Percentiles rank a stretch among this genome's conserved stretches.
phyloP scores from a whole-genome alignment of 2,113 vertebrate genomes.

The Prionailurus bengalensis region DNA sequence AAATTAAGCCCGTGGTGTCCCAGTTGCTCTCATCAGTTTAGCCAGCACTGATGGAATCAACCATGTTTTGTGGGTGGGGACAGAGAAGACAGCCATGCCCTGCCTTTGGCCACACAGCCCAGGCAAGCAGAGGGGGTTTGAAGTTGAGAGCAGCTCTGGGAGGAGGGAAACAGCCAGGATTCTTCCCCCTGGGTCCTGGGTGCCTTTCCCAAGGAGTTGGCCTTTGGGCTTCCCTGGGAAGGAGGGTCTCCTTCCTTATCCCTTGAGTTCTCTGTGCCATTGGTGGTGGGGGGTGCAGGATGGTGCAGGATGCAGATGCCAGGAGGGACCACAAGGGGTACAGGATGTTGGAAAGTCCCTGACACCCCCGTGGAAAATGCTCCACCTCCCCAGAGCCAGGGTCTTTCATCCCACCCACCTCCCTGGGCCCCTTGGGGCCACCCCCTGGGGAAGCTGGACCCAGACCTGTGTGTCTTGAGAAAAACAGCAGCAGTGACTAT shows the following conservation, averaged over 20 bases:
- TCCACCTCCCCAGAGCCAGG: background rate
- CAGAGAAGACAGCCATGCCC: background rate
- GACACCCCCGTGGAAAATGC: background rate
- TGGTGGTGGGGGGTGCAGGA: background rate
- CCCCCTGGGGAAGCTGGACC: background rate
- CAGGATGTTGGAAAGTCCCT: background rate
- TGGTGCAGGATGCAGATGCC: background rate
- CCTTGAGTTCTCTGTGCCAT: background rate
- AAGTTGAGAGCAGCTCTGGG: background rate
- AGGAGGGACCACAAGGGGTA: background rate
- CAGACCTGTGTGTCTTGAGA: background rate
- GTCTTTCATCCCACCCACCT: background rate
- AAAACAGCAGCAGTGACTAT: background rate
- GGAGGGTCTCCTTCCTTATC: background rate
- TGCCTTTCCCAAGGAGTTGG: background rate
- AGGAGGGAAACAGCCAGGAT: background rate
- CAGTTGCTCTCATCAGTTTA: conserved; percentile 46
- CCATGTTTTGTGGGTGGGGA: background rate
- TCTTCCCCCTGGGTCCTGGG: too few species aligned
- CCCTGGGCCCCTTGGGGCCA: background rate
- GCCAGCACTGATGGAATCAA: background rate
- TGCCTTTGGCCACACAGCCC: background rate
- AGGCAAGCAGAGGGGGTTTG: background rate
- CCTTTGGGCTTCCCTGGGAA: background rate
- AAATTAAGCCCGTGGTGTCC: conserved; percentile 68